phyloP scores from a whole-genome alignment of 1,140 invertebrate genomes.

The Drosophila neocordata region DNA sequence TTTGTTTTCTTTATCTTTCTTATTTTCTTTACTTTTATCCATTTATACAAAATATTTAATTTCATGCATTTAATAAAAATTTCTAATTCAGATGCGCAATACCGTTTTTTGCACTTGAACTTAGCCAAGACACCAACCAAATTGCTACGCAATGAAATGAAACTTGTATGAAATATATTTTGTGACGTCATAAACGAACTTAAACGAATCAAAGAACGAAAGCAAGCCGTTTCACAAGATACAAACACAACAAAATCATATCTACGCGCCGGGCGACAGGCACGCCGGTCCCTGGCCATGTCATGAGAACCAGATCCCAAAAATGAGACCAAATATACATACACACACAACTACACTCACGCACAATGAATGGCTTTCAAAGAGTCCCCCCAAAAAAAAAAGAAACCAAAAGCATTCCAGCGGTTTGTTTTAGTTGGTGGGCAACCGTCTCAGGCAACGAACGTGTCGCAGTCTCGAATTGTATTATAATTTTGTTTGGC shows the following conservation, averaged over 20 bases:
- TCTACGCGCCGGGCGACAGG: conserved; percentile 38
- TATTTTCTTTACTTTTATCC: too few species aligned
- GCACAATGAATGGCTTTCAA: background rate
- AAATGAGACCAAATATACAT: conserved; percentile 14
- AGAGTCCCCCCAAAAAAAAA: conserved; percentile 24
- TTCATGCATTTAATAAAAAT: too few species aligned
- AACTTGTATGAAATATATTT: conserved; percentile 31
- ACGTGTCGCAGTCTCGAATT: conserved; percentile 41
- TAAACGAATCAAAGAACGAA: conserved; percentile 10
- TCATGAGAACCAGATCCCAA: conserved; percentile 50
- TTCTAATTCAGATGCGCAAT: too few species aligned
- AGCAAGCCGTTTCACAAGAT: conserved; percentile 39
- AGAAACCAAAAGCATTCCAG: conserved; percentile 62
- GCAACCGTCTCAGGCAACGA: conserved; percentile 61
- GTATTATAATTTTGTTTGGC: conserved; percentile 6
- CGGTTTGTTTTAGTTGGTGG: conserved; percentile 60
- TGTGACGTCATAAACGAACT: conserved; percentile 8
- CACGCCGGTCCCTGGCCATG: conserved; percentile 12
- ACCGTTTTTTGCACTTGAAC: too few species aligned
- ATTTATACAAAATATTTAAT: too few species aligned
- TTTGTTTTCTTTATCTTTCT: too few species aligned
- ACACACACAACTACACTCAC: conserved; percentile 21
- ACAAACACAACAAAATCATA: conserved; percentile 37
- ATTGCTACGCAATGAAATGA: conserved; percentile 9
- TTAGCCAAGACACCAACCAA: too few species aligned